These are phyloP conservation scores for Micromussa lordhowensis DNA, from an alignment of 92 coral and sea anemone genomes.

Conservation along the genomic window DNA sequence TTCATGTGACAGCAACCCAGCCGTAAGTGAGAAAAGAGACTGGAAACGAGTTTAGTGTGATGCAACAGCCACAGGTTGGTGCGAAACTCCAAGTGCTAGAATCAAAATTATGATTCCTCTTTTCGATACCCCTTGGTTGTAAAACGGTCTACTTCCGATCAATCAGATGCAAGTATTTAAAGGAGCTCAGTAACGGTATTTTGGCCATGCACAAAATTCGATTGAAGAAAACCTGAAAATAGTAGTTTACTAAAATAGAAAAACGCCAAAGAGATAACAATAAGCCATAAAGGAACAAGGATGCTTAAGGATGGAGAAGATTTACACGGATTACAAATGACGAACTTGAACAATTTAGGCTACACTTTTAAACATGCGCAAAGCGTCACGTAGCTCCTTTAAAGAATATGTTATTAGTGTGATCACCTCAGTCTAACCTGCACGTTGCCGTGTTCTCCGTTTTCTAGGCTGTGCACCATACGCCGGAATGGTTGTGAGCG, in stretches of 20 bases:
- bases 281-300: too few species aligned
- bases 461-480: slow-evolving; percentile 73
- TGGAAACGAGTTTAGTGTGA: not conserved
- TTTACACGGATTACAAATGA: too few species aligned
- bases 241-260: too few species aligned
- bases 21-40: not conserved
- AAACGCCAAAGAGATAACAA: too few species aligned
- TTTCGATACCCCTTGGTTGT: not conserved
- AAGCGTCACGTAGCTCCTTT: too few species aligned
- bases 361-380: too few species aligned
- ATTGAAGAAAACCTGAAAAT: too few species aligned
- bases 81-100: not conserved
- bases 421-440: not conserved
- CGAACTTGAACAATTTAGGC: too few species aligned
- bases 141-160: not conserved
- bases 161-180: not conserved
- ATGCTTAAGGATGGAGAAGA: too few species aligned
- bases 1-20: too few species aligned
- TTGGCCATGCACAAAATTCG: too few species aligned
- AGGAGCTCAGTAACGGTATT: too few species aligned
- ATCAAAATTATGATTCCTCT: not conserved
- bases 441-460: not conserved
- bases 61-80: not conserved
- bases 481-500: slow-evolving; percentile 65
- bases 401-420: not conserved